phyloP scores from a whole-genome alignment of 2,797 vertebrate genomes.

The Oceanodroma leucorhoa region DNA sequence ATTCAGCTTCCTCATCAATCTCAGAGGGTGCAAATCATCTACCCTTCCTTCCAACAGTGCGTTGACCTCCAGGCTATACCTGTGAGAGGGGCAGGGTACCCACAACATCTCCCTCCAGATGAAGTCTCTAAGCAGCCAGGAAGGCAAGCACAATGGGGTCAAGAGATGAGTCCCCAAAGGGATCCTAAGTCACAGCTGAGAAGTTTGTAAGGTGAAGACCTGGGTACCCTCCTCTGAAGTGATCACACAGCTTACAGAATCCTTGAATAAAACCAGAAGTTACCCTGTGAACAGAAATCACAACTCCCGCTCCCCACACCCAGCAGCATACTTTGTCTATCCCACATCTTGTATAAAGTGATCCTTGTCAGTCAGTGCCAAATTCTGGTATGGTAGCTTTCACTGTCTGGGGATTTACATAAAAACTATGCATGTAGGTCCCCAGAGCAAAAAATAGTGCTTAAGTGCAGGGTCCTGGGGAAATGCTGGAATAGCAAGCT shows the following conservation, averaged over 20 bases:
- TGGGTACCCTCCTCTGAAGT: not conserved
- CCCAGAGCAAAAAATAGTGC: not conserved
- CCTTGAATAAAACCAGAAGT: not conserved
- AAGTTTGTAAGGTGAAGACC: not conserved
- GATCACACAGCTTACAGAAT: not conserved
- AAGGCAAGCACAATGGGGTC: not conserved
- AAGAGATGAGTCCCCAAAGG: not conserved
- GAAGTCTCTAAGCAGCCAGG: not conserved
- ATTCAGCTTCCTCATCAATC: not conserved
- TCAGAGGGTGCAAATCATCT: not conserved
- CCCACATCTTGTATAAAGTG: not conserved
- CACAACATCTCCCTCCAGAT: not conserved
- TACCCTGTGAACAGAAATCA: not conserved
- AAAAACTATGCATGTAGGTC: not conserved
- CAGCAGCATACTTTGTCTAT: not conserved
- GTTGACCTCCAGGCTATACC: not conserved
- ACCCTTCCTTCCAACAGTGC: not conserved
- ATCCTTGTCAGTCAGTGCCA: not conserved
- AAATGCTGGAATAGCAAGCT: not conserved
- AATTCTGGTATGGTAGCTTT: not conserved
- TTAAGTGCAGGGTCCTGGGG: not conserved
- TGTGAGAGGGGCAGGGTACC: not conserved
- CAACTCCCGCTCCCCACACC: not conserved
- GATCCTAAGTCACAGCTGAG: not conserved
- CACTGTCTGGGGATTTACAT: not conserved